Evolutionary conservation across 2,113 vertebrate genomes (phyloP), one percentile per base, ranked within the genome.

Genomic region (Trinectes maculatus): DNA sequence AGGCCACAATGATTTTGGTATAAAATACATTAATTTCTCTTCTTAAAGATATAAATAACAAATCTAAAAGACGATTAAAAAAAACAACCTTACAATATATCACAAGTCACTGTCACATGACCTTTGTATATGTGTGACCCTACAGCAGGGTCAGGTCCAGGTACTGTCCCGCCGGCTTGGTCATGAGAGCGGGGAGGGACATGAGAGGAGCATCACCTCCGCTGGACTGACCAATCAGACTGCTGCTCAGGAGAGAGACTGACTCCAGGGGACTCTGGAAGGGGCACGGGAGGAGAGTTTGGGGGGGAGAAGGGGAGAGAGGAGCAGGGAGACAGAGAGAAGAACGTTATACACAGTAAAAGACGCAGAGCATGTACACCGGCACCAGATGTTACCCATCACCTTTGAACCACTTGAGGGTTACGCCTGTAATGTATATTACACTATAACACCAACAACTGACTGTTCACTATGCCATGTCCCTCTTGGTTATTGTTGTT

Each of bases 31-130:
- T 75, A 60, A 84, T 88, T 87, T 89, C 54, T 88, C 68, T 87
- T 87, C 28, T 88, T 81, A 85, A 75, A 60, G 59, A 84, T 89
- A 92, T 92, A 92, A 92, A 93, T 92, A 93, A 89, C 67, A 87
- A 63, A 82, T 83, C 82, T 87, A 86, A 83, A 82, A 80, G 72
- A 77, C 69, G 82, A 72, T 74, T 28, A 48, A 48, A 25, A 48
- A 46, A 46, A 26, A 56, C 19, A 42, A 44, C 11, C 43, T 47
- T 47, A 47, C 28, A 48, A 61, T 37, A 61, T 31, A 37, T 36
- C 8, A 18, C 8, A 19, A 26, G 58, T 36, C 58, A 61, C 31
- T 37, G 61, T 83, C 76, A 72, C 44, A 52, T 82, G 71, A 80
- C 74, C 67, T 68, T 66, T 77, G 74, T 59, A 24, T 63, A 29